Evolutionary conservation across 2,888 invertebrate species (phyloP).

Genomic region (Drosophila sordidapex): DNA sequence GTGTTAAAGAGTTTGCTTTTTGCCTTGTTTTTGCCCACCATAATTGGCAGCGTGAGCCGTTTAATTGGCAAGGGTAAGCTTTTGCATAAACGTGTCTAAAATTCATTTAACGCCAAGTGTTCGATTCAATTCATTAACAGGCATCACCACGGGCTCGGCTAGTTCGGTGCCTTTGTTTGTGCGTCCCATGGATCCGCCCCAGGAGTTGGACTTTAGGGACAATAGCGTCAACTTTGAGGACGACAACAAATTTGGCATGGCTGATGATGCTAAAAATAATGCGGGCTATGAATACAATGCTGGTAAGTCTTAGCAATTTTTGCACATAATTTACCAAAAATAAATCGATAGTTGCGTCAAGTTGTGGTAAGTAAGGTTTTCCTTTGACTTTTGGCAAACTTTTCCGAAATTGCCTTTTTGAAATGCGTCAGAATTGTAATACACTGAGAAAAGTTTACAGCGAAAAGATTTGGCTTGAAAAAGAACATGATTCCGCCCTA

Average conservation of each 20-base stretch:
- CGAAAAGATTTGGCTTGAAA: background rate
- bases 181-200: conserved; percentile 85
- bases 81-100: background rate
- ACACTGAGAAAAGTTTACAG: background rate
- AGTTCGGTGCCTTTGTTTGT: conserved; percentile 83
- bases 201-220: conserved; percentile 92
- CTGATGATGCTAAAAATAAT: conserved; percentile 61
- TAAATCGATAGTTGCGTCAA: background rate
- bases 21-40: conserved; percentile 93
- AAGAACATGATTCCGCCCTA: no score
- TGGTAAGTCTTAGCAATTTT: conserved; percentile 65
- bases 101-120: background rate
- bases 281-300: conserved; percentile 80
- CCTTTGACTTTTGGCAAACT: background rate
- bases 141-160: conserved; percentile 82
- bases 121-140: conserved; percentile 60
- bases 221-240: conserved; percentile 87
- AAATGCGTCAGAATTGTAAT: background rate
- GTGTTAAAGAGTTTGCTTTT: conserved; percentile 92
- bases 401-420: background rate
- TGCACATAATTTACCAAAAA: background rate
- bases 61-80: conserved; percentile 91
- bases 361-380: background rate
- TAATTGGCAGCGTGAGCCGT: conserved; percentile 93
- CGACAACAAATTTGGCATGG: conserved; percentile 71